Percentiles rank a stretch among this genome's conserved stretches.
These are phyloP conservation scores for Callitettix versicolor DNA, from an alignment of 1,140 invertebrate species.

Conservation along the genomic window DNA sequence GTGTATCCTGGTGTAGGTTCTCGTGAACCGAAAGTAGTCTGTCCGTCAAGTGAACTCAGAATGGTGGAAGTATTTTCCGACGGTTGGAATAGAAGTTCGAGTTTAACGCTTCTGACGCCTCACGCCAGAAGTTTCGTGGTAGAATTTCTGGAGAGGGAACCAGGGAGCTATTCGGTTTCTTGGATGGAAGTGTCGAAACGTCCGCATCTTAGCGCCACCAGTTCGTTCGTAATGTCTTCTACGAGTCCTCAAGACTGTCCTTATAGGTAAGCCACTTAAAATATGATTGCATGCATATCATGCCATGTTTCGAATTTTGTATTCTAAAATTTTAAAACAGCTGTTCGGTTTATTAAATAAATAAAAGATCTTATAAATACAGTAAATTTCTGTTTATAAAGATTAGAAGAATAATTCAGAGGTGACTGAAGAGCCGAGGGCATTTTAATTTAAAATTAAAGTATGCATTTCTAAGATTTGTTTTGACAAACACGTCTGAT, in stretches of 20 bases:
- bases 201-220: slow-evolving; percentile 41
- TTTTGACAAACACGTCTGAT: no score
- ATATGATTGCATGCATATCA: background rate
- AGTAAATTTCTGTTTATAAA: no score
- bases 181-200: slow-evolving; percentile 71
- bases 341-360: no score
- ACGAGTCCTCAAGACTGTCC: slow-evolving; percentile 48
- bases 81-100: slow-evolving; percentile 47
- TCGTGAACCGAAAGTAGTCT: slow-evolving; percentile 49
- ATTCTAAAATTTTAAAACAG: no score
- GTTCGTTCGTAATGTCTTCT: slow-evolving; percentile 44
- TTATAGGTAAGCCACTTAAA: slow-evolving; percentile 45
- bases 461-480: no score
- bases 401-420: no score
- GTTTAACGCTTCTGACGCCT: slow-evolving; percentile 21
- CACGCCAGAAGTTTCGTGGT: slow-evolving; percentile 48
- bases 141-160: slow-evolving; percentile 57
- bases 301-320: no score
- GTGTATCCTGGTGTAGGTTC: slow-evolving; percentile 48
- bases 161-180: slow-evolving; percentile 56
- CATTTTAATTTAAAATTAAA: no score
- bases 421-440: no score
- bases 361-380: no score
- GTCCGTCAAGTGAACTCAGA: slow-evolving; percentile 39
- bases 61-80: slow-evolving; percentile 57